Evolutionary conservation across 2,888 invertebrate genomes (phyloP).

Genomic region (Strigamia transsilvanica): DNA sequence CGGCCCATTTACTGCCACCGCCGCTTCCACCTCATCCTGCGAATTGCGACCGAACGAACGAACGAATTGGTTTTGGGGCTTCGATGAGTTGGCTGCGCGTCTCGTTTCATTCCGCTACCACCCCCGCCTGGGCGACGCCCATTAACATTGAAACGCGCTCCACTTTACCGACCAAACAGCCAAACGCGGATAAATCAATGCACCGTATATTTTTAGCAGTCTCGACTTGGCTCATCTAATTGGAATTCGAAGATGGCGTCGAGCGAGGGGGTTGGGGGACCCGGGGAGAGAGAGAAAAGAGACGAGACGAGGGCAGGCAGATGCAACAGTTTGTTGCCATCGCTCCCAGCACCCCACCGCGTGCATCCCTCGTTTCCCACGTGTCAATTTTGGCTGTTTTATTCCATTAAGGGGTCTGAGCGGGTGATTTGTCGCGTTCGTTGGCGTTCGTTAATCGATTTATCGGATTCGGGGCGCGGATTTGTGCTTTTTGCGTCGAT

Average conservation of each 20-base stretch:
- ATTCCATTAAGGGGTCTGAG: not conserved
- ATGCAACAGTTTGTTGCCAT: slow-evolving; percentile 53
- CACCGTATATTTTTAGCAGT: slow-evolving; percentile 46
- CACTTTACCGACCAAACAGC: slow-evolving; percentile 45
- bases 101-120: slow-evolving; percentile 29
- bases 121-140: slow-evolving; percentile 49
- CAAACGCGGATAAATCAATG: slow-evolving; percentile 49
- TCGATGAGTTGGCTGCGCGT: slow-evolving; percentile 33
- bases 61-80: slow-evolving; percentile 40
- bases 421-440: not conserved
- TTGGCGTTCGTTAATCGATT: slow-evolving; percentile 43
- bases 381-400: not conserved
- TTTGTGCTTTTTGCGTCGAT: not conserved
- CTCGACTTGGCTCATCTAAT: slow-evolving; percentile 44
- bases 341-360: not conserved
- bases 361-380: not conserved
- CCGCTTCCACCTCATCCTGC: slow-evolving; percentile 52
- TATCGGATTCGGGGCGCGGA: not conserved
- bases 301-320: slow-evolving; percentile 10
- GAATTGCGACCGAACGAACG: slow-evolving; percentile 41
- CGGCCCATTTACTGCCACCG: slow-evolving; percentile 53
- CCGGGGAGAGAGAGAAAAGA: not conserved
- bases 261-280: not conserved
- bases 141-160: slow-evolving; percentile 49
- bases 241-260: slow-evolving; percentile 48